Conservation (phyloP, 2,113 vertebrate species). For the Colistium nudipinnis region DNA sequence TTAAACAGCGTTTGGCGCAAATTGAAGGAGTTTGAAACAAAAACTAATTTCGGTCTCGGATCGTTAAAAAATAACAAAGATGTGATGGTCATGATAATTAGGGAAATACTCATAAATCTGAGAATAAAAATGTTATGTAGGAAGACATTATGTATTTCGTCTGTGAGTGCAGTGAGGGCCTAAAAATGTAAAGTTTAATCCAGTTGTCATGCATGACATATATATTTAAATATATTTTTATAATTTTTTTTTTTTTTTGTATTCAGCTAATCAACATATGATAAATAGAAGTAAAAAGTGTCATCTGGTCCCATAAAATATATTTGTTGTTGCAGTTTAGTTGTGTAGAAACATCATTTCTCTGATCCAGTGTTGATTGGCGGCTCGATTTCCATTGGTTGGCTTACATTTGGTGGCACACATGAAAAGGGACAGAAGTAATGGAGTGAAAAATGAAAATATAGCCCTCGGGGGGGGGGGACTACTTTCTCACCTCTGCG, state of each 20-base stretch:
- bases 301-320: not conserved
- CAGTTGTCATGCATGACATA: no score
- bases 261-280: not conserved
- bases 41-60: no score
- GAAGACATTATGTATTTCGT: no score
- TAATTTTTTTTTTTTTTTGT: no score
- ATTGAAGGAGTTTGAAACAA: not conserved
- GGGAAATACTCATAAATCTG: not conserved
- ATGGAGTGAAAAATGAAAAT: slow-evolving; percentile 1
- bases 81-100: not conserved
- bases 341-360: not conserved
- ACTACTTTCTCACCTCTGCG: not conserved
- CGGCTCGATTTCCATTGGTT: not conserved
- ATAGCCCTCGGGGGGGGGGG: not conserved
- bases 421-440: not conserved
- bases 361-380: not conserved
- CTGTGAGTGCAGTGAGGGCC: no score
- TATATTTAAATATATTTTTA: not conserved
- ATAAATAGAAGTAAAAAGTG: not conserved
- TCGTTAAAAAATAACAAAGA: no score
- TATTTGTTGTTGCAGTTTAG: not conserved
- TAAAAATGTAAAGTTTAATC: no score
- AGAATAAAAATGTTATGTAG: not conserved
- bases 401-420: not conserved
- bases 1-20: not conserved